Conservation (phyloP, 2,113 vertebrate genomes). For the Oncorhynchus keta region DNA sequence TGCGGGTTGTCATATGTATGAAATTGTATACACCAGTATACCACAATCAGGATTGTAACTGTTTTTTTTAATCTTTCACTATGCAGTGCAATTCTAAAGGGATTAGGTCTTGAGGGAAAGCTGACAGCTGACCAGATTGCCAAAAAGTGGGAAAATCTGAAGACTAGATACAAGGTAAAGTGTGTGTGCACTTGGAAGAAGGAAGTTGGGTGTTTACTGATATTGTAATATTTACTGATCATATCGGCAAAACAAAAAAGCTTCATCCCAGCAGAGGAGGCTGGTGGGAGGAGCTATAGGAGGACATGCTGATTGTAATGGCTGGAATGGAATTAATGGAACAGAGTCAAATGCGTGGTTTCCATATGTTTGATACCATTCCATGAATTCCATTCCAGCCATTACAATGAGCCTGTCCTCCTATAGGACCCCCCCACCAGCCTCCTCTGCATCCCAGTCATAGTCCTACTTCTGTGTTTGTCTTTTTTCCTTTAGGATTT, state of each 20-base stretch:
- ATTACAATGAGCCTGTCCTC: too few relatives aligned
- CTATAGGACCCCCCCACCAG: too few relatives aligned
- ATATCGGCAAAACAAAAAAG: too few relatives aligned
- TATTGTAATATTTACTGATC: neutral
- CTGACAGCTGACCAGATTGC: constrained; percentile 73
- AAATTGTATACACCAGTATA: too few relatives aligned
- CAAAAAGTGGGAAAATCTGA: constrained; percentile 80
- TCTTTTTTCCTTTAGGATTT: constrained; percentile 59
- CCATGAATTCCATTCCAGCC: too few relatives aligned
- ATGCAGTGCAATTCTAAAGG: constrained; percentile 70
- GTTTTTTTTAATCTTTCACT: constrained; percentile 1
- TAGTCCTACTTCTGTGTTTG: neutral
- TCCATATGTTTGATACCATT: too few relatives aligned
- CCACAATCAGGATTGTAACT: neutral
- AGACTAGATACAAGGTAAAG: constrained; percentile 75
- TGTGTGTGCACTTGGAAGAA: neutral
- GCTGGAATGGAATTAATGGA: too few relatives aligned
- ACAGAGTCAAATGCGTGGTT: too few relatives aligned
- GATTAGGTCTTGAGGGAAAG: constrained; percentile 74
- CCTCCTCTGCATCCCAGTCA: neutral
- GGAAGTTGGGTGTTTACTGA: neutral
- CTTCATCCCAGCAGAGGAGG: neutral
- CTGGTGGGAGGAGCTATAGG: too few relatives aligned
- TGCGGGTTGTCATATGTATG: too few relatives aligned
- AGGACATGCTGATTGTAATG: too few relatives aligned